phyloP scores from a whole-genome alignment of 2,888 invertebrate genomes.

The Drosophila dives region DNA sequence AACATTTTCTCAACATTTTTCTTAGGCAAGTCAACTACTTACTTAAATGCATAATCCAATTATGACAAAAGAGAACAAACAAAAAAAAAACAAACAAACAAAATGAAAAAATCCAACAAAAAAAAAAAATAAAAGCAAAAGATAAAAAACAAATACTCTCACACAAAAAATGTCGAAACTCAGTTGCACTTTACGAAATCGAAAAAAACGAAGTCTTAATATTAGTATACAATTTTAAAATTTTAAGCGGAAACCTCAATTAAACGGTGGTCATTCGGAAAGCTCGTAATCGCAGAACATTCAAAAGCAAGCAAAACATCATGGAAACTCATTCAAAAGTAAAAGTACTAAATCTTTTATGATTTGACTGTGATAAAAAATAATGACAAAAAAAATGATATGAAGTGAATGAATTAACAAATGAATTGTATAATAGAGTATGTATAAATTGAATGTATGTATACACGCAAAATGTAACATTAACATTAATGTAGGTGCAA shows the following conservation, averaged over 20 bases:
- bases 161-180: constrained; percentile 28
- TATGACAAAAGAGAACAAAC: constrained; percentile 11
- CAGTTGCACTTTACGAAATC: constrained; percentile 48
- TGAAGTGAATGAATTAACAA: constrained; percentile 46
- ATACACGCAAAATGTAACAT: constrained; percentile 58
- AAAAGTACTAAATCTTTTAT: constrained; percentile 84
- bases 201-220: constrained; percentile 49
- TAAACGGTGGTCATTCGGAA: constrained; percentile 48
- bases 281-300: constrained; percentile 61
- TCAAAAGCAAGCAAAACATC: constrained; percentile 66
- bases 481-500: constrained; percentile 63
- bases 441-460: constrained; percentile 66
- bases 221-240: constrained; percentile 57
- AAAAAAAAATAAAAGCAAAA: constrained; percentile 1
- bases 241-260: constrained; percentile 48
- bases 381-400: constrained; percentile 74
- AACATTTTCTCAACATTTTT: constrained; percentile 46
- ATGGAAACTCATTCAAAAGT: constrained; percentile 81
- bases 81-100: not conserved
- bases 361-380: constrained; percentile 85
- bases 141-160: constrained; percentile 13
- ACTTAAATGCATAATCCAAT: constrained; percentile 34
- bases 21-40: constrained; percentile 48
- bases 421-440: constrained; percentile 69
- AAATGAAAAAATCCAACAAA: not conserved